phyloP scores from a whole-genome alignment of 2,113 vertebrate species.

The Mungos mungo region DNA sequence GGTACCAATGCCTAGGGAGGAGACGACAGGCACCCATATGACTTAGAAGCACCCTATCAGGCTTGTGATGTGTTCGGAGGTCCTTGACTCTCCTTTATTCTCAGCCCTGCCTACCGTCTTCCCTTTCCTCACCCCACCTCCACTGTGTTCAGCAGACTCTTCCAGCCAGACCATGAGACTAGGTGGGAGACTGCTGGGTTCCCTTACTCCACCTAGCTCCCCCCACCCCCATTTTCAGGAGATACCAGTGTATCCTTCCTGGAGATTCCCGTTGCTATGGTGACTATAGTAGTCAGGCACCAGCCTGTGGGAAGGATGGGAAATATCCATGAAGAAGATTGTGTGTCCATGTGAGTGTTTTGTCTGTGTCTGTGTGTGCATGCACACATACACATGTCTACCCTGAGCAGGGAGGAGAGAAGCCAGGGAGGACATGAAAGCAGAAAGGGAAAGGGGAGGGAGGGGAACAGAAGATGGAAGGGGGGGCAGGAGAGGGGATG shows the following conservation, averaged over 20 bases:
- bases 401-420: constrained; percentile 40
- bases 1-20: neutral
- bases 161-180: constrained; percentile 25
- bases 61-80: neutral
- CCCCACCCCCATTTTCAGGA: constrained; percentile 48
- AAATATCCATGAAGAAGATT: constrained; percentile 62
- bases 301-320: constrained; percentile 56
- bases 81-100: neutral
- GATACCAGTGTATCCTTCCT: constrained; percentile 65
- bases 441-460: neutral
- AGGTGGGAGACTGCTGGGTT: constrained; percentile 34
- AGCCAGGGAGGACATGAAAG: constrained; percentile 45
- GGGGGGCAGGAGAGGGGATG: neutral
- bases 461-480: constrained; percentile 75
- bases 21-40: neutral
- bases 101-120: neutral
- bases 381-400: neutral
- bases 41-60: neutral
- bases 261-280: constrained; percentile 73
- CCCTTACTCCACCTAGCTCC: constrained; percentile 27
- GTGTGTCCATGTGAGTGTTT: neutral
- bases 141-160: constrained; percentile 23
- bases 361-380: constrained; percentile 7
- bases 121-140: neutral
- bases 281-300: constrained; percentile 74